A percentile compares a stretch with the other conserved stretches of the same genome.
phyloP scores from a whole-genome alignment of 2,797 vertebrate species.

The Chelmon rostratus region DNA sequence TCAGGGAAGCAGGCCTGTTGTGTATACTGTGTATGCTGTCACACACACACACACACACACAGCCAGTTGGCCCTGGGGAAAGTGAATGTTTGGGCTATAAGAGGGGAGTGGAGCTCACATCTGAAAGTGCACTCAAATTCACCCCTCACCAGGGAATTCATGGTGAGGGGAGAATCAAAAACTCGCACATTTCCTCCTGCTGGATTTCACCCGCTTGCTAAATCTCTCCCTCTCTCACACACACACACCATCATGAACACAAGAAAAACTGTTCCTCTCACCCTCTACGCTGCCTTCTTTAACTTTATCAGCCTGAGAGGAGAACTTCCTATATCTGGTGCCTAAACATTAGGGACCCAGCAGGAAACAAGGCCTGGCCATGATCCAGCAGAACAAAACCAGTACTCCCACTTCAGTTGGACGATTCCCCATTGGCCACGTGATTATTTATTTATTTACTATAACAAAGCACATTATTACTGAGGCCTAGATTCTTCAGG shows the following conservation, averaged over 20 bases:
- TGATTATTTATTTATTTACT: not conserved
- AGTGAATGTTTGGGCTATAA: slow-evolving; percentile 42
- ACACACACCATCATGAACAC: slow-evolving; percentile 19
- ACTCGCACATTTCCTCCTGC: slow-evolving; percentile 57
- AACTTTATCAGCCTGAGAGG: slow-evolving; percentile 29
- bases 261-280: slow-evolving; percentile 11
- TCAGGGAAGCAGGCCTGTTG: slow-evolving; percentile 48
- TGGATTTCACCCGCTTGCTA: slow-evolving; percentile 59
- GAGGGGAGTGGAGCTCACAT: slow-evolving; percentile 38
- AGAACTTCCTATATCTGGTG: not conserved
- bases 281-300: slow-evolving; percentile 1
- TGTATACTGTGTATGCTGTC: slow-evolving; percentile 33
- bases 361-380: slow-evolving; percentile 5
- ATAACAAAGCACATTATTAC: not conserved
- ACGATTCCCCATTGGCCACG: slow-evolving; percentile 1
- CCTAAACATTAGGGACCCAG: not conserved
- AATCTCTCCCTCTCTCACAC: slow-evolving; percentile 30
- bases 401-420: not conserved
- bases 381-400: slow-evolving; percentile 2
- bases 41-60: slow-evolving; percentile 25
- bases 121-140: slow-evolving; percentile 63
- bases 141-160: slow-evolving; percentile 60
- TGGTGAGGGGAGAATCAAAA: too few relatives aligned
- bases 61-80: slow-evolving; percentile 11
- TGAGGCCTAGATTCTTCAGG: not conserved